Base-by-base conservation (phyloP, 2,888 invertebrate genomes). In the Sympetrum striolatum region DNA sequence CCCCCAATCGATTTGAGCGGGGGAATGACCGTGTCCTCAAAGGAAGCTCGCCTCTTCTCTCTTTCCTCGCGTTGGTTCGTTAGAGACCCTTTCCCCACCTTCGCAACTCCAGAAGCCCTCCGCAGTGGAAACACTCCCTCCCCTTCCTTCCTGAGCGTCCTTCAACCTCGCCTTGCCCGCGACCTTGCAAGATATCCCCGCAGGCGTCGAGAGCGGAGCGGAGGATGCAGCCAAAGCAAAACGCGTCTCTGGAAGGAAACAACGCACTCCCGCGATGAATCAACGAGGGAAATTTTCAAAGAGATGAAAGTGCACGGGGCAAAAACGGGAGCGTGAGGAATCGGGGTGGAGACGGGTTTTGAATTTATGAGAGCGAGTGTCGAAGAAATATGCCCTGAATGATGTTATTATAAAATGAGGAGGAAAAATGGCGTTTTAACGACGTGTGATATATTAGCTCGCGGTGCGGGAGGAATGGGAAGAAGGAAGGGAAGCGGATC, bases 161-260 rank as follows among this genome's bases (percentile, higher is more conserved):
- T 86, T 86, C 86, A 86, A 86, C 86, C 86, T 86, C 86, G 60
- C 86, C 86, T 86, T 37, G 86, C 58, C 82, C 8, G 53, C 86
- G 86, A 86, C 86, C 86, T 86, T 86, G 86, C 86, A 53, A 60
- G 86, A 37, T 86, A 86, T 86, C 22, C 86, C 86, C 58, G 35
- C 58, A 37, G 86, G 86, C 86, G 35, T 6, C 35, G 82, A 82
- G 82, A 35, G 82, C 10, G 25, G 25, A 48, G 81, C 14, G 53
- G n/a, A 81, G 25, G 8, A 60, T 18, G 60, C 31, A 37, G 44
- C 8, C 48, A 25, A 25, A 31, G 53, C 31, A 58, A 48, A 86
- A 58, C 48, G 86, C 73, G 73, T 31, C 73, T 25, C 8, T n/a
- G 18, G 14, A 15, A 58, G 60, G 25, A 37, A n/a, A 35, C 48